Evolutionary conservation across 2,888 invertebrate species (phyloP), one percentile per base, ranked within the genome.

Genomic region (Leucozona laternaria): DNA sequence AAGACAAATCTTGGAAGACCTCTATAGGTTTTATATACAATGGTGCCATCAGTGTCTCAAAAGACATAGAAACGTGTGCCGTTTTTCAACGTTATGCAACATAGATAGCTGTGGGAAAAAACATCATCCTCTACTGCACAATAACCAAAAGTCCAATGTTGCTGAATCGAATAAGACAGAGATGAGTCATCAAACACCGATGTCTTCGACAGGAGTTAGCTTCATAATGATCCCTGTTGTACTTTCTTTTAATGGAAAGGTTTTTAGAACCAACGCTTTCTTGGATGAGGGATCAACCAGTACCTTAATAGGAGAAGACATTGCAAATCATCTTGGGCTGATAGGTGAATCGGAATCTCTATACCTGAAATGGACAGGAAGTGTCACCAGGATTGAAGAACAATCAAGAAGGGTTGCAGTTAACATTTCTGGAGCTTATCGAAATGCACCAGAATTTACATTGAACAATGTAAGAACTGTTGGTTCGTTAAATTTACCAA

Each of bases 251-350:
- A 15, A 43, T 40, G 15, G 68, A 72, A 55, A 37, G 4, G 6
- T n/a, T 20, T 5, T 88, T 72, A 31, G 79, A 2, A 43, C 40
- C 84, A 62, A 62, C 79, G 22, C 53, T 25, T 53, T 53, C 8
- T 25, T 53, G 11, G 80, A 83, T 45, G 76, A 87, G 25, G 82
- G 45, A n/a, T 79, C 87, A 25, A 78, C 68, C 0, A 76, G 71
- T 8, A 72, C 75, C 11, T 37, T 88, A 31, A 80, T 72, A 43
- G 64, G 77, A 4, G 53, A 53, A 22, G 53, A 53, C 25, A 25
- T 25, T 25, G 25, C 25, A 25, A 53, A 53, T 20, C 25, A 53
- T 25, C 22, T 53, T 13, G 53, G 25, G 15, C 22, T 53, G 5
- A 22, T 4, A 53, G 53, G 53, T 88, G 82, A 71, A 78, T 82